A percentile compares a stretch with the other conserved stretches of the same genome.
Evolutionary conservation across 2,113 vertebrate species (phyloP).

Genomic region (Mobula hypostoma): DNA sequence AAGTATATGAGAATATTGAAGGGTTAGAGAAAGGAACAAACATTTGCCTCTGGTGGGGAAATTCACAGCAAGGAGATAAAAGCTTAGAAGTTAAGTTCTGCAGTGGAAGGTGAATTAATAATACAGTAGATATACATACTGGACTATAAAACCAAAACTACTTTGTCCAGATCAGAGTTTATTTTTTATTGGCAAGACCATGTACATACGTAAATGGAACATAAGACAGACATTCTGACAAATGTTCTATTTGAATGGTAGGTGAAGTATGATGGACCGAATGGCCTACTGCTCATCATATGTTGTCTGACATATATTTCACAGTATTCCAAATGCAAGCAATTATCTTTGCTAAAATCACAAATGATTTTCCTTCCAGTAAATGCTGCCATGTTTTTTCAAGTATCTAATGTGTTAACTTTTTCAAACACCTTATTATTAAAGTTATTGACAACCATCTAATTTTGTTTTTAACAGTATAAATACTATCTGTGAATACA

Average conservation of each 20-base stretch:
- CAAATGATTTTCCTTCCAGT: background rate
- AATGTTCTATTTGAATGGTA: background rate
- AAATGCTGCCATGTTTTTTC: background rate
- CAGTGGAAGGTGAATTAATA: background rate
- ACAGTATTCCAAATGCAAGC: background rate
- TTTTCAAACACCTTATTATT: background rate
- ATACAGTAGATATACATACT: background rate
- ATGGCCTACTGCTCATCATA: background rate
- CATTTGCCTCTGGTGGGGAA: background rate
- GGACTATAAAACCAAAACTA: background rate
- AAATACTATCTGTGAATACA: background rate
- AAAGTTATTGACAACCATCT: slow-evolving; percentile 21
- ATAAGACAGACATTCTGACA: background rate
- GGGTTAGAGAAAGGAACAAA: background rate
- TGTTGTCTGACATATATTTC: background rate
- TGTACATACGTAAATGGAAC: background rate
- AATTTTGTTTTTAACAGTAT: slow-evolving; percentile 1
- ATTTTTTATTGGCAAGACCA: too few relatives aligned
- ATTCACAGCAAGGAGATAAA: background rate
- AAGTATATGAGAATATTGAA: background rate
- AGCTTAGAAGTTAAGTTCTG: background rate
- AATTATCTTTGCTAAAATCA: background rate
- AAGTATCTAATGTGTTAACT: background rate
- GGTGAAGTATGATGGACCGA: too few relatives aligned
- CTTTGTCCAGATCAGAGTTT: background rate